phyloP scores from a whole-genome alignment of 2,797 vertebrate species.

The Neosilurus mollespiculum region DNA sequence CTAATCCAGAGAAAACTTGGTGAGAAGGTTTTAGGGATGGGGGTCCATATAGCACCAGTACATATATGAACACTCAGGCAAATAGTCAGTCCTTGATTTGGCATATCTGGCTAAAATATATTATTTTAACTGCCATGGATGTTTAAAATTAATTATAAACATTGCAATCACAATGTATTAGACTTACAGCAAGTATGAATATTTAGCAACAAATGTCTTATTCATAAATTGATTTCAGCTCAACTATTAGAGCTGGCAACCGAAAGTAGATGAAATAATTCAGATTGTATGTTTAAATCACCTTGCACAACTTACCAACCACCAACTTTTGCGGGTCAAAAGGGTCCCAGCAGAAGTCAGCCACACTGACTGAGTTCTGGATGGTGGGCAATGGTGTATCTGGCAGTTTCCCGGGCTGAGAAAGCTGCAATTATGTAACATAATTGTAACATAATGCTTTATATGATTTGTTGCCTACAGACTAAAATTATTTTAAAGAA shows the following conservation, averaged over 20 bases:
- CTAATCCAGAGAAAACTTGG: neutral
- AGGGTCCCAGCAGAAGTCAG: slow-evolving; percentile 90
- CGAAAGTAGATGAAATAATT: neutral
- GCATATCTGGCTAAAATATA: neutral
- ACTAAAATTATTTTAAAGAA: neutral
- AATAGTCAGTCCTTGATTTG: neutral
- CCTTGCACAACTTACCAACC: slow-evolving; percentile 74
- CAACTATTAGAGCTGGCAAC: neutral
- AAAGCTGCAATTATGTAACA: slow-evolving; percentile 70
- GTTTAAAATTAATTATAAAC: neutral
- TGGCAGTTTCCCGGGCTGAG: slow-evolving; percentile 82
- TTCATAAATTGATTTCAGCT: neutral
- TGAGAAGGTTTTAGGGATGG: neutral
- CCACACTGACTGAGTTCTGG: slow-evolving; percentile 83
- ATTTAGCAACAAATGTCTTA: neutral
- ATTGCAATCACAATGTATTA: neutral
- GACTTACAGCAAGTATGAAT: neutral
- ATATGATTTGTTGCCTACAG: neutral
- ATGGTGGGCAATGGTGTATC: slow-evolving; percentile 82
- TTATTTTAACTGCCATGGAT: neutral
- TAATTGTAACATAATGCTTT: neutral
- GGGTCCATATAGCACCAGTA: neutral
- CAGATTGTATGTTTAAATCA: neutral
- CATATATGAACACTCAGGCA: neutral
- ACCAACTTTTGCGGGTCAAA: slow-evolving; percentile 80